Base-by-base conservation (phyloP, 1,140 invertebrate species). In the Drosophila pectinifera region DNA sequence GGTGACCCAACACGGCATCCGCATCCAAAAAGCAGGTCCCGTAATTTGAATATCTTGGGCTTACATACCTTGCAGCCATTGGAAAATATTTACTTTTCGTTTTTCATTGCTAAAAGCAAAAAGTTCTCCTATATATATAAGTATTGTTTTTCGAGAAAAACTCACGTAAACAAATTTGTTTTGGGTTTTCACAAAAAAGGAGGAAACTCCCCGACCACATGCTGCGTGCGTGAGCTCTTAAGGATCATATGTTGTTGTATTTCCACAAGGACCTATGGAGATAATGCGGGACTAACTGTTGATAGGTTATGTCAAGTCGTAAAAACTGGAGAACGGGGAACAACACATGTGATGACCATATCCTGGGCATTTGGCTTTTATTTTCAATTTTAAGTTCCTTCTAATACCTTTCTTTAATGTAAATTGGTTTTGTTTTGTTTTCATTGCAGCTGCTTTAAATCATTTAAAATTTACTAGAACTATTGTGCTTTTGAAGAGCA, bases 91-190 rank as follows among this genome's bases (percentile, higher is more conserved):
- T 81, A 79, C 24, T 55, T 61, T 70, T 38, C 54, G 28, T 58
- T 34, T 22, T 22, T 22, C 20, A 14, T 36, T 65, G 77, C 78
- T 80, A 80, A 80, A 78, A 78, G 75, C 48, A 36, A 54, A 74
- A 72, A 74, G 16, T 67, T 59, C 36, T 57, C 48, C 14, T 49
- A 39, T 45, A 39, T 45, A 39, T 45, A 34, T 36, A 34, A n/a
- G 22, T 34, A 56, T 58, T 36, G 46, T 57, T 67, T 80, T 64
- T 61, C 49, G 26, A 39, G 51, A 41, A 56, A 67, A 82, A 68
- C 75, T 68, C 80, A 79, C 80, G 80, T 84, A 84, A 84, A 84
- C 80, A 84, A 80, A 84, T 84, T 84, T 84, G 80, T 81, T 85
- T 80, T 85, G 78, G 77, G 46, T 78, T 78, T 69, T 78, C 5